Evolutionary conservation across 2,113 vertebrate genomes (phyloP).

Genomic region (Barnardius zonarius): DNA sequence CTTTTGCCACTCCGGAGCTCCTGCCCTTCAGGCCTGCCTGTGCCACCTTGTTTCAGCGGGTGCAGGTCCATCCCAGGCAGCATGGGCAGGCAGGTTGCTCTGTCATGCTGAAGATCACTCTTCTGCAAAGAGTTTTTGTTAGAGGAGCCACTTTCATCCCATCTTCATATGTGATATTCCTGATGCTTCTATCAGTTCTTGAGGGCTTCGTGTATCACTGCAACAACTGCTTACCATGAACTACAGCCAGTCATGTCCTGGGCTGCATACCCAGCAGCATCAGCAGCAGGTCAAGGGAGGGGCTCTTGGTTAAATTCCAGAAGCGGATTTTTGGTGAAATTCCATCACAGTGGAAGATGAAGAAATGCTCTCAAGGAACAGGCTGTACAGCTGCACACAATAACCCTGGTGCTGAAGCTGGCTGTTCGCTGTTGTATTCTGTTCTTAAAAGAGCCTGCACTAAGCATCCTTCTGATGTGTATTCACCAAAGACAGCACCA

Average conservation of each 20-base stretch:
- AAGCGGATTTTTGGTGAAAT: neutral
- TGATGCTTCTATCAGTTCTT: neutral
- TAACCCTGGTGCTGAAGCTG: neutral
- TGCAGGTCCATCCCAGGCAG: neutral
- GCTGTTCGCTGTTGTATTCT: neutral
- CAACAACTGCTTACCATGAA: neutral
- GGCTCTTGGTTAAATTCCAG: neutral
- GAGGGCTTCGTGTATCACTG: neutral
- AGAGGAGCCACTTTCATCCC: neutral
- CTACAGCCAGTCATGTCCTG: neutral
- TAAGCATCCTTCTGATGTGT: neutral
- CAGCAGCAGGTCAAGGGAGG: neutral
- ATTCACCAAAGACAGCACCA: neutral
- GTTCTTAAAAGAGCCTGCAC: neutral
- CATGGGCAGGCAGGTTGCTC: neutral
- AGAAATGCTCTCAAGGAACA: neutral
- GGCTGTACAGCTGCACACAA: neutral
- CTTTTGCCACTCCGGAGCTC: neutral
- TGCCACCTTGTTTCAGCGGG: fast-evolving
- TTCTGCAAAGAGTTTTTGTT: neutral
- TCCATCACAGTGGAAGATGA: neutral
- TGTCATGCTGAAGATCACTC: fast-evolving
- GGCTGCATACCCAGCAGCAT: neutral
- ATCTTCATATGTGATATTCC: neutral
- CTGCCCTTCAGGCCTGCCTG: neutral